These are phyloP conservation scores for Pilophorus perplexus DNA, from an alignment of 2,888 invertebrate genomes.

Conservation along the genomic window DNA sequence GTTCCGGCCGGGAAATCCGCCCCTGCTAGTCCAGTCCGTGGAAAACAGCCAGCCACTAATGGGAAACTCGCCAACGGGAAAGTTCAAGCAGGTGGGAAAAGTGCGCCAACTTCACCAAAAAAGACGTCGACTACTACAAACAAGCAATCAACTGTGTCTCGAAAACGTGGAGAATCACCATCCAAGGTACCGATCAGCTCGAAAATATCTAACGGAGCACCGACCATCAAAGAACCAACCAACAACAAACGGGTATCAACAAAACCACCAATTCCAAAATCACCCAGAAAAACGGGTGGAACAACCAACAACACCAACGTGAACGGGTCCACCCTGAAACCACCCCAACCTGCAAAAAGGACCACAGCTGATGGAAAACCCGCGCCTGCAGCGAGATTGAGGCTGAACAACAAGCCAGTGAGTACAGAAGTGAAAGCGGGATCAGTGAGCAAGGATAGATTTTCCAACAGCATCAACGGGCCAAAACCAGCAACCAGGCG, in stretches of 20 bases:
- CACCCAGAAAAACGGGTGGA: neutral
- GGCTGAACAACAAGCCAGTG: slow-evolving; percentile 34
- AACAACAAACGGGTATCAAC: slow-evolving; percentile 26
- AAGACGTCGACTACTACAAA: neutral
- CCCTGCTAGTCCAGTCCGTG: slow-evolving; percentile 53
- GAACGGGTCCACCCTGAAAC: slow-evolving; percentile 1
- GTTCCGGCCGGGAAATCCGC: slow-evolving; percentile 54
- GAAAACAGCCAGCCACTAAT: neutral
- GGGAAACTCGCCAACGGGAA: slow-evolving; percentile 24
- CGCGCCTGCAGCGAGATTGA: slow-evolving; percentile 26
- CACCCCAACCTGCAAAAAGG: slow-evolving; percentile 29
- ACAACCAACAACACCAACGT: neutral
- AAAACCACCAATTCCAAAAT: slow-evolving; percentile 30
- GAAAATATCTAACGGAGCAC: slow-evolving; percentile 2
- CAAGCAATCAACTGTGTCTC: neutral
- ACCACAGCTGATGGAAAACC: slow-evolving; percentile 11
- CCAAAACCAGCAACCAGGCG: slow-evolving; percentile 6
- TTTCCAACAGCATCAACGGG: slow-evolving; percentile 8
- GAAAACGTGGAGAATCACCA: slow-evolving; percentile 21
- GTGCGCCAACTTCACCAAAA: slow-evolving; percentile 34
- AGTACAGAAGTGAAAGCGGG: slow-evolving; percentile 39
- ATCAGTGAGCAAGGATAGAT: neutral
- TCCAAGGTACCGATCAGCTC: slow-evolving; percentile 15
- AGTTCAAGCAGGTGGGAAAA: slow-evolving; percentile 40
- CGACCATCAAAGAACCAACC: slow-evolving; percentile 32